Conservation (phyloP, 2,888 invertebrate genomes). For the Girardia tigrina region DNA sequence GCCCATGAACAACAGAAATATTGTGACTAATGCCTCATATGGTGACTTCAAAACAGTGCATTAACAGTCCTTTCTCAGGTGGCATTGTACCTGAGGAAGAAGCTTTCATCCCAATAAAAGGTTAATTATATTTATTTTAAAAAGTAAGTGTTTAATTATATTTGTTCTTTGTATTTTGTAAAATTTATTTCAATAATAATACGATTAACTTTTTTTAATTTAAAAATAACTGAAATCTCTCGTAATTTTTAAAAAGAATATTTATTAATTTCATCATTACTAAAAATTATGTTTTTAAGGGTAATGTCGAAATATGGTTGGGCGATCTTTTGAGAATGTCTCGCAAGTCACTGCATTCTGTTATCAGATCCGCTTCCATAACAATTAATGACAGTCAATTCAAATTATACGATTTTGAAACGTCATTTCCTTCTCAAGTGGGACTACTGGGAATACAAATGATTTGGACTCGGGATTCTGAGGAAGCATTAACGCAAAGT, state of each 20-base stretch:
- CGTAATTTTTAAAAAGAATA: not conserved
- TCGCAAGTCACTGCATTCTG: constrained; percentile 73
- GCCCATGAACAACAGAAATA: no score
- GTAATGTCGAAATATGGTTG: constrained; percentile 76
- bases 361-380: constrained; percentile 68
- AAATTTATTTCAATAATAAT: no score
- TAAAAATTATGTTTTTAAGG: constrained; percentile 40
- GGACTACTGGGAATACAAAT: constrained; percentile 82
- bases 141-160: no score
- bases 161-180: no score
- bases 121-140: no score
- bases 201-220: no score
- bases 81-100: no score
- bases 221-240: no score
- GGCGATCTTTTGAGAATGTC: constrained; percentile 73
- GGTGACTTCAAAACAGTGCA: no score
- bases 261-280: not conserved
- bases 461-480: constrained; percentile 88
- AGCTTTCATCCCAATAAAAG: no score
- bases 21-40: no score
- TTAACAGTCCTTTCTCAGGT: no score
- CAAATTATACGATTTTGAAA: constrained; percentile 69
- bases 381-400: constrained; percentile 74
- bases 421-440: constrained; percentile 84
- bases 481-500: constrained; percentile 73